These are phyloP conservation scores for Acanthornis magna DNA, from an alignment of 2,797 vertebrate genomes.

Conservation along the genomic window DNA sequence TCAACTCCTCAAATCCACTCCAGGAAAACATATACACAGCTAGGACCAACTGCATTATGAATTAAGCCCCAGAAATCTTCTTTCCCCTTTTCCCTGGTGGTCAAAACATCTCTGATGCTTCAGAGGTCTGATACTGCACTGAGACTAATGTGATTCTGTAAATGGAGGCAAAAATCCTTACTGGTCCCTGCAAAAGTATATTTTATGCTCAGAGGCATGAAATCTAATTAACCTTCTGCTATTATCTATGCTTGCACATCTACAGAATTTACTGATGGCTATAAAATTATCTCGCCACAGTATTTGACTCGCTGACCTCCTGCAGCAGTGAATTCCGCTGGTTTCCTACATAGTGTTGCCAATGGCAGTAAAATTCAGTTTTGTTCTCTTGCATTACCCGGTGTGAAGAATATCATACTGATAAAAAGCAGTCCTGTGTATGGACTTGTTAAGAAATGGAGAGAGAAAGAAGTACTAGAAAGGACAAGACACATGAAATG, in stretches of 20 bases:
- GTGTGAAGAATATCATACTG: not conserved
- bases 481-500: not conserved
- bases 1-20: not conserved
- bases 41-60: not conserved
- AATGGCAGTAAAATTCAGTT: slow-evolving; percentile 8
- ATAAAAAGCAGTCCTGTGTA: not conserved
- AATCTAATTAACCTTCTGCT: slow-evolving; percentile 71
- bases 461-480: not conserved
- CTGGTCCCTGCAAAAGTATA: slow-evolving; percentile 17
- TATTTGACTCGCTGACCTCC: slow-evolving; percentile 63
- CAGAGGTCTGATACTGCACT: not conserved
- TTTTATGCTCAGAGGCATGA: slow-evolving; percentile 47
- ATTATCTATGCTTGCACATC: slow-evolving; percentile 52
- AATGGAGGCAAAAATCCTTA: slow-evolving; percentile 31
- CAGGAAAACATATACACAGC: not conserved
- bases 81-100: not conserved
- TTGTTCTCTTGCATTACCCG: not conserved
- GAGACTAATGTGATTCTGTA: not conserved
- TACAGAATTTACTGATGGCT: slow-evolving; percentile 63
- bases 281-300: slow-evolving; percentile 64
- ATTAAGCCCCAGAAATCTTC: not conserved
- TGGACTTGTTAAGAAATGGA: not conserved
- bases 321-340: not conserved
- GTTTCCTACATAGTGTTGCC: slow-evolving; percentile 34
- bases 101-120: not conserved